A percentile compares a stretch with the other conserved stretches of the same genome.
These are phyloP conservation scores for Panorpa germanica DNA, from an alignment of 2,888 invertebrate species.

Conservation along the genomic window DNA sequence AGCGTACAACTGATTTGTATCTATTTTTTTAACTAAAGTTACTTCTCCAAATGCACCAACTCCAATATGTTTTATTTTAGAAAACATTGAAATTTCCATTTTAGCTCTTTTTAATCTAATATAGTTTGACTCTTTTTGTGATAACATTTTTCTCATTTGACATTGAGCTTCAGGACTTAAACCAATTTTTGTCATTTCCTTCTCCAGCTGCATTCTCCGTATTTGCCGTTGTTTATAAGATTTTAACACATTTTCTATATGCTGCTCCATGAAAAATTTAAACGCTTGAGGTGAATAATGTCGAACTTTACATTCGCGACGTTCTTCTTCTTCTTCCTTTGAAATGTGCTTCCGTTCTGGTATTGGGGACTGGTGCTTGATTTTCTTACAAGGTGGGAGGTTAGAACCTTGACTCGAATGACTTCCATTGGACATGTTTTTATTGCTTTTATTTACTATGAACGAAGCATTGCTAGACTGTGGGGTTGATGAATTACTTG, in stretches of 20 bases:
- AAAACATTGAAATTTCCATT: constrained; percentile 98
- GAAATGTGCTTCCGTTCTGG: constrained; percentile 83
- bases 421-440: too few relatives aligned
- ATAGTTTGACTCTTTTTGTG: constrained; percentile 97
- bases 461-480: too few relatives aligned
- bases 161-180: constrained; percentile 70
- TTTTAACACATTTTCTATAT: constrained; percentile 93
- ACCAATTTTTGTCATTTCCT: constrained; percentile 92
- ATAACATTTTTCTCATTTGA: constrained; percentile 91
- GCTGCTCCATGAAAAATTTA: constrained; percentile 99
- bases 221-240: constrained; percentile 82
- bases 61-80: constrained; percentile 84
- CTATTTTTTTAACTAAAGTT: constrained; percentile 82
- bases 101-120: constrained; percentile 91
- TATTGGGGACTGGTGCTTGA: constrained; percentile 86
- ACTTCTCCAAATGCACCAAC: constrained; percentile 99
- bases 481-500: too few relatives aligned
- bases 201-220: constrained; percentile 79
- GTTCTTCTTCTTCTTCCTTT: constrained; percentile 74
- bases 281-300: constrained; percentile 95
- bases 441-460: too few relatives aligned
- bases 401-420: constrained; percentile 29
- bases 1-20: constrained; percentile 89
- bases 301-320: constrained; percentile 76
- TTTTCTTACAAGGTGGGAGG: constrained; percentile 47